These are phyloP conservation scores for Hemitrygon akajei DNA, from an alignment of 2,797 vertebrate species.

Conservation along the genomic window DNA sequence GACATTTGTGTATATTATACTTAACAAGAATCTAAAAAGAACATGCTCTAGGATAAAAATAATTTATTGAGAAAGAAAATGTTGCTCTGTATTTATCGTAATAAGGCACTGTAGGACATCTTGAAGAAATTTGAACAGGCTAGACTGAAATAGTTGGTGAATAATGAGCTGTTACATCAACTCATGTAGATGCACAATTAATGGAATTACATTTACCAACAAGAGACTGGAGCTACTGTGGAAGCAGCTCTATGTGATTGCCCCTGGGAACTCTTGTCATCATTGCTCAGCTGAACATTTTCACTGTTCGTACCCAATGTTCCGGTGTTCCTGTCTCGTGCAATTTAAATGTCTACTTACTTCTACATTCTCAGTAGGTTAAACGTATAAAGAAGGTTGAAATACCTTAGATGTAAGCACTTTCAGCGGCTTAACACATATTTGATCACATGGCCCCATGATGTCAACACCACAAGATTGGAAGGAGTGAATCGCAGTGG, in stretches of 20 bases:
- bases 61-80: slow-evolving; percentile 23
- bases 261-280: neutral
- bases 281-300: slow-evolving; percentile 7
- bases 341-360: neutral
- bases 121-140: slow-evolving; percentile 29
- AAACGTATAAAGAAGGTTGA: neutral
- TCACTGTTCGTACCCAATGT: neutral
- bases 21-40: slow-evolving; percentile 22
- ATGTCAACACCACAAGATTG: too few species aligned
- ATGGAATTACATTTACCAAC: slow-evolving; percentile 22
- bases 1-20: slow-evolving; percentile 4
- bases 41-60: slow-evolving; percentile 20
- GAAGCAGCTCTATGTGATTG: neutral
- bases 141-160: neutral
- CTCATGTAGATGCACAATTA: slow-evolving; percentile 34
- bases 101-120: slow-evolving; percentile 5
- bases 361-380: neutral
- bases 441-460: too few species aligned
- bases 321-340: neutral
- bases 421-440: neutral
- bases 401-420: neutral
- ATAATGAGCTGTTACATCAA: slow-evolving; percentile 32
- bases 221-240: slow-evolving; percentile 8
- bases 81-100: slow-evolving; percentile 16
- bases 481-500: too few species aligned